phyloP scores from a whole-genome alignment of 2,797 vertebrate species.

The Bradypus variegatus region DNA sequence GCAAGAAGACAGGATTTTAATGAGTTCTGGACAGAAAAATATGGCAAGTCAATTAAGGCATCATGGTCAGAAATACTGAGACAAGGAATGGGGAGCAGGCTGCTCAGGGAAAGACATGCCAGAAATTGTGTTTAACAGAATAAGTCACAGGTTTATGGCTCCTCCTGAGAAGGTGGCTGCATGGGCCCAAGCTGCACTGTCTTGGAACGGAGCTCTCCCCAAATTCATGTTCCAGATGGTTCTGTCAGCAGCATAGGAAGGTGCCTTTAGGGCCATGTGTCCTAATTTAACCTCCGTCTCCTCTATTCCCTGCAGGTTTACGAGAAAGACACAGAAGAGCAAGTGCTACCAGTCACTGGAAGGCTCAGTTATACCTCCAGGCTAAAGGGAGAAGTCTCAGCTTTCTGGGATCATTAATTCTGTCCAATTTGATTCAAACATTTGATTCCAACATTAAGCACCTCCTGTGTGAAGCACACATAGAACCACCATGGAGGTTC shows the following conservation, averaged over 20 bases:
- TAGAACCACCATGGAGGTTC: background rate
- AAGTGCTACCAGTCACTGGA: background rate
- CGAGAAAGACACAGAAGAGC: background rate
- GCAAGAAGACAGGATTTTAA: background rate
- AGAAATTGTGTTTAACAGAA: conserved; percentile 1
- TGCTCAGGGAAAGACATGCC: background rate
- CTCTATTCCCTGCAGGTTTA: background rate
- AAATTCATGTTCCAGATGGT: conserved; percentile 8
- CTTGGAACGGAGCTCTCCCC: conserved; percentile 14
- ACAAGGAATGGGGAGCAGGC: background rate
- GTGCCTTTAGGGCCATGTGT: conserved; percentile 1
- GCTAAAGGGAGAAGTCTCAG: background rate
- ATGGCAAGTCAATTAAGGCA: background rate
- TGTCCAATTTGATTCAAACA: conserved; percentile 21
- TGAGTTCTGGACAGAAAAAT: conserved; percentile 3
- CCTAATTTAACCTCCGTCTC: conserved; percentile 26
- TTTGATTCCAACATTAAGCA: background rate
- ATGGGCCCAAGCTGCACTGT: background rate
- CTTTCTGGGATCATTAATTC: background rate
- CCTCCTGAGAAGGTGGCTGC: background rate
- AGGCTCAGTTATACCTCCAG: background rate
- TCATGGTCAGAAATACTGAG: conserved; percentile 14
- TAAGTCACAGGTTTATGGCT: background rate
- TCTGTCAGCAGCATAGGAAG: conserved; percentile 10
- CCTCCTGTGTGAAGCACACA: background rate